Evolutionary conservation across 37 sponge, comb jelly and placozoan species (phyloP).

Genomic region (Bolinopsis microptera): DNA sequence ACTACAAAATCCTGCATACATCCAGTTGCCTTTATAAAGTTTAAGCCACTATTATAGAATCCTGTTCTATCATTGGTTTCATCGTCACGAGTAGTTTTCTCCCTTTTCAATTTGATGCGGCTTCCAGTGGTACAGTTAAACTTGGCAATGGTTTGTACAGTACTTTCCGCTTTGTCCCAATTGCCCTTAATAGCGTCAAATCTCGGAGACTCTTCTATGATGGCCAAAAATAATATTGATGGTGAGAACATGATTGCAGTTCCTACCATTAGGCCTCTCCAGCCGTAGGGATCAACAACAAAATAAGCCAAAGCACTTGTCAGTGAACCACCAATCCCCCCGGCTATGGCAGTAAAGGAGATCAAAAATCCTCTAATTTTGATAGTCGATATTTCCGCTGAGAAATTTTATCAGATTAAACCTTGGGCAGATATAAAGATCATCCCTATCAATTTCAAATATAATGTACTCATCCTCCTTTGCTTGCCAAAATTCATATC

Average conservation of each 20-base stretch:
- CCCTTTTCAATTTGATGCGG: background rate
- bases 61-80: background rate
- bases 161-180: background rate
- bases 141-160: background rate
- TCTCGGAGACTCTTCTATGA: constrained; percentile 2
- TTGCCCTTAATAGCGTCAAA: background rate
- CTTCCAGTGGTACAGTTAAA: background rate
- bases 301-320: constrained; percentile 1
- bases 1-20: background rate
- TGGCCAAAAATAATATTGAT: background rate
- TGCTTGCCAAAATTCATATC: too few species aligned
- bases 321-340: background rate
- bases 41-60: background rate
- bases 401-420: background rate
- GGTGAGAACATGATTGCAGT: constrained; percentile 4
- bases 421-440: background rate
- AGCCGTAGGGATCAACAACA: background rate
- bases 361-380: background rate
- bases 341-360: background rate
- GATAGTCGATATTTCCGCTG: constrained; percentile 5
- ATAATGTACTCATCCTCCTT: too few species aligned
- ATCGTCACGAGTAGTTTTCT: too few species aligned
- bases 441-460: too few species aligned
- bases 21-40: background rate
- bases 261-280: constrained; percentile 36